phyloP scores from a whole-genome alignment of 2,888 invertebrate species.

The Stenurella melanura region DNA sequence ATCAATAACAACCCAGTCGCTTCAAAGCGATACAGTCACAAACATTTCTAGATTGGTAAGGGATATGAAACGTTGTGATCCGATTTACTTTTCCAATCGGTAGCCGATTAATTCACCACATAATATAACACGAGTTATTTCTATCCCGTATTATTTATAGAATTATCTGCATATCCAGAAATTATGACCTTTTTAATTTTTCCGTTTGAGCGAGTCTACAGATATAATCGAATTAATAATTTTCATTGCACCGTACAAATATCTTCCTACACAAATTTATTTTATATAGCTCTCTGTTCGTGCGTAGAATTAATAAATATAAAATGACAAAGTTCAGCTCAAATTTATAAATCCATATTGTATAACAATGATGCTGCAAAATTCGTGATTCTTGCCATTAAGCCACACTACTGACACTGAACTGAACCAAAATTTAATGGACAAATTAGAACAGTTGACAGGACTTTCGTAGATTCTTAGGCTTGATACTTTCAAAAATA shows the following conservation, averaged over 20 bases:
- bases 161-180: neutral
- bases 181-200: conserved; percentile 15
- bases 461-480: too few species aligned
- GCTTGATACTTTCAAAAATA: too few species aligned
- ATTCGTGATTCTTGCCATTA: neutral
- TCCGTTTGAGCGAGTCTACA: neutral
- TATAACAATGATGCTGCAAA: neutral
- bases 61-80: too few species aligned
- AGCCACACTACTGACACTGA: neutral
- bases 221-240: conserved; percentile 28
- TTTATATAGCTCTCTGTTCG: neutral
- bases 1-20: too few species aligned
- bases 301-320: neutral
- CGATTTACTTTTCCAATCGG: too few species aligned
- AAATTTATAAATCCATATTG: neutral
- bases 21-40: too few species aligned
- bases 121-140: neutral
- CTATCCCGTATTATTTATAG: neutral
- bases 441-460: too few species aligned
- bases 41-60: too few species aligned
- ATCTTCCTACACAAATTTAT: conserved; percentile 21
- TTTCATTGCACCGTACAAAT: conserved; percentile 3
- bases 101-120: neutral
- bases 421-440: neutral
- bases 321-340: neutral